A percentile compares a stretch with the other conserved stretches of the same genome.
These are phyloP conservation scores for Amphibalanus amphitrite DNA, from an alignment of 1,140 invertebrate genomes.

Conservation along the genomic window DNA sequence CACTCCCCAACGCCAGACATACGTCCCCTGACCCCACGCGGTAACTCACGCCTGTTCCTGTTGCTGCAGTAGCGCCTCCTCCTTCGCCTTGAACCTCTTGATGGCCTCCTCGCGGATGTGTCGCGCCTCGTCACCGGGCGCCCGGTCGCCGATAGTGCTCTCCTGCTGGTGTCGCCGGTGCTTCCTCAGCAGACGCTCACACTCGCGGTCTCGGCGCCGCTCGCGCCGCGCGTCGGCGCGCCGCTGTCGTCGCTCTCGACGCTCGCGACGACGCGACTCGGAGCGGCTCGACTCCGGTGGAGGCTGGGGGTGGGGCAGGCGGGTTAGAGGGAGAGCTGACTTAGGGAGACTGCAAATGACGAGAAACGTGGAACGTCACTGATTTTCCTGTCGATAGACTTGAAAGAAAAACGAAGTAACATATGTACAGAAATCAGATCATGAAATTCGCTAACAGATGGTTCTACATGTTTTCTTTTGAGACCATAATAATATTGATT, in stretches of 20 bases:
- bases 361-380: background rate
- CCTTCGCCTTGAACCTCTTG: constrained; percentile 15
- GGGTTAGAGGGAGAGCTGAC: too few relatives aligned
- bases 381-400: too few relatives aligned
- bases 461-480: too few relatives aligned
- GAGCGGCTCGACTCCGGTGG: constrained; percentile 13
- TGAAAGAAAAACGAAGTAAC: too few relatives aligned
- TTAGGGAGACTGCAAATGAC: background rate
- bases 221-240: background rate
- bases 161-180: constrained; percentile 1
- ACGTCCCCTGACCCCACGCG: constrained; percentile 6
- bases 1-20: too few relatives aligned
- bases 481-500: too few relatives aligned
- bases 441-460: background rate
- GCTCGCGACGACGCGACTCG: background rate
- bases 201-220: background rate
- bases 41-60: constrained; percentile 8
- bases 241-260: background rate
- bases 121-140: background rate
- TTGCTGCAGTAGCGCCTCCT: constrained; percentile 27
- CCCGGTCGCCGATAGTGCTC: too few relatives aligned
- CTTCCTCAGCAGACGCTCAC: background rate
- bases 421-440: background rate
- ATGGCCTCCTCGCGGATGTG: constrained; percentile 1
- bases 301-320: background rate